Conservation (phyloP, 2,888 invertebrate genomes). For the Ditylenchus weischeri region DNA sequence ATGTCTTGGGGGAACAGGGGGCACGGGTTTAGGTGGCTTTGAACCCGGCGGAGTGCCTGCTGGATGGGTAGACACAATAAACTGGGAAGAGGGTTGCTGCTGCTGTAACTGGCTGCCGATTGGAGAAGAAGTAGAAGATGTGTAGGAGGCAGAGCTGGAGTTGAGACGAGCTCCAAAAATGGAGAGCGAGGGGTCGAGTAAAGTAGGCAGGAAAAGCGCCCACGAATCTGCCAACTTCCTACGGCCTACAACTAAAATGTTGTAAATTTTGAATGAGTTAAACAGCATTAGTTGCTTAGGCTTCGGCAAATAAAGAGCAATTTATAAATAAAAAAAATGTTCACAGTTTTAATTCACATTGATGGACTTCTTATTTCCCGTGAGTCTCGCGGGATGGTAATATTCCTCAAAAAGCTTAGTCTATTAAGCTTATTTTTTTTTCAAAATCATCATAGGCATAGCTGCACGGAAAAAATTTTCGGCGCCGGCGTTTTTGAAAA, state of each 20-base stretch:
- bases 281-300: too few relatives aligned
- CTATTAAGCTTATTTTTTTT: too few relatives aligned
- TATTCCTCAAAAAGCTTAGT: too few relatives aligned
- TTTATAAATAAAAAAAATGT: too few relatives aligned
- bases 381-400: too few relatives aligned
- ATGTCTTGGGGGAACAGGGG: slow-evolving; percentile 32
- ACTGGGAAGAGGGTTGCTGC: slow-evolving; percentile 34
- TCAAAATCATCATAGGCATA: too few relatives aligned
- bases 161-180: slow-evolving; percentile 53
- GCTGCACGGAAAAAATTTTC: too few relatives aligned
- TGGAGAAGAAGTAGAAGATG: background rate
- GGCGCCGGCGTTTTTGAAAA: too few relatives aligned
- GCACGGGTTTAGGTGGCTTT: slow-evolving; percentile 24
- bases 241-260: slow-evolving; percentile 61
- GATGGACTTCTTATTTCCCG: too few relatives aligned
- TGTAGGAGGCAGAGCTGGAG: slow-evolving; percentile 8
- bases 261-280: too few relatives aligned
- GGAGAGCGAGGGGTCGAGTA: slow-evolving; percentile 61
- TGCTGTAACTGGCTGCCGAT: slow-evolving; percentile 21
- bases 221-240: slow-evolving; percentile 88
- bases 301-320: too few relatives aligned
- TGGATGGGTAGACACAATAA: slow-evolving; percentile 30
- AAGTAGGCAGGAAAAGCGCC: slow-evolving; percentile 86
- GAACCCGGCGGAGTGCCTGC: background rate
- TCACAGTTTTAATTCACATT: too few relatives aligned